A percentile compares a stretch with the other conserved stretches of the same genome.
Conservation (phyloP, 2,113 vertebrate species). For the Petromus typicus region DNA sequence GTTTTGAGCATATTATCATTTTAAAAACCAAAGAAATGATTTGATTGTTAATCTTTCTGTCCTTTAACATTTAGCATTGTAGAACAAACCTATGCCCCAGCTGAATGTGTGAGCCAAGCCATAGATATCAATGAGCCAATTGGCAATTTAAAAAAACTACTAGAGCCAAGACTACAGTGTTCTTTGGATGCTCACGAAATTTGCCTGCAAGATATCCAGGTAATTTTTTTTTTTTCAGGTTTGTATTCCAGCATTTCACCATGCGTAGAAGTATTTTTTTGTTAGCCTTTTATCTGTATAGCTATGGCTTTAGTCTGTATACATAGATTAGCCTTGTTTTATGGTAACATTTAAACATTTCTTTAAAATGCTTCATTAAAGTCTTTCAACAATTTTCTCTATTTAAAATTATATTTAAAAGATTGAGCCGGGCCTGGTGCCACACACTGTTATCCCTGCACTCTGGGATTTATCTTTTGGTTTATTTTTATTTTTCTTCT, state of each 20-base stretch:
- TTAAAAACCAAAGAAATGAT: slow-evolving; percentile 29
- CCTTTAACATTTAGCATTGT: slow-evolving; percentile 89
- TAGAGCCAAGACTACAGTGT: slow-evolving; percentile 97
- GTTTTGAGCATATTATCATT: slow-evolving; percentile 25
- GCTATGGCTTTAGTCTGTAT: neutral
- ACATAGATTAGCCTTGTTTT: neutral
- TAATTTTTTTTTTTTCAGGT: slow-evolving; percentile 77
- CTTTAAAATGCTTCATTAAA: slow-evolving; percentile 11
- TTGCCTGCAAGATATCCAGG: slow-evolving; percentile 98
- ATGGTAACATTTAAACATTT: slow-evolving; percentile 36
- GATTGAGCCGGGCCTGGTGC: neutral
- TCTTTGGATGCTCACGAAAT: slow-evolving; percentile 96
- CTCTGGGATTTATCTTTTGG: too few species aligned
- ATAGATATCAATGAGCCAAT: slow-evolving; percentile 99
- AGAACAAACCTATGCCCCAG: slow-evolving; percentile 95
- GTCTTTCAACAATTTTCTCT: slow-evolving; percentile 25
- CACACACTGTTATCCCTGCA: neutral
- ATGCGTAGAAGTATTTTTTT: too few species aligned
- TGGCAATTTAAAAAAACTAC: slow-evolving; percentile 97
- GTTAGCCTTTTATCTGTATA: neutral
- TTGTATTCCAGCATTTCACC: slow-evolving; percentile 21
- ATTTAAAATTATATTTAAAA: slow-evolving; percentile 58
- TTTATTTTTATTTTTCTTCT: too few species aligned
- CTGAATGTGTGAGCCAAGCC: slow-evolving; percentile 97
- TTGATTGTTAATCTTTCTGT: slow-evolving; percentile 41